Evolutionary conservation across 2,113 vertebrate species (phyloP), one percentile per base, ranked within the genome.

Genomic region (Turdus rufiventris): DNA sequence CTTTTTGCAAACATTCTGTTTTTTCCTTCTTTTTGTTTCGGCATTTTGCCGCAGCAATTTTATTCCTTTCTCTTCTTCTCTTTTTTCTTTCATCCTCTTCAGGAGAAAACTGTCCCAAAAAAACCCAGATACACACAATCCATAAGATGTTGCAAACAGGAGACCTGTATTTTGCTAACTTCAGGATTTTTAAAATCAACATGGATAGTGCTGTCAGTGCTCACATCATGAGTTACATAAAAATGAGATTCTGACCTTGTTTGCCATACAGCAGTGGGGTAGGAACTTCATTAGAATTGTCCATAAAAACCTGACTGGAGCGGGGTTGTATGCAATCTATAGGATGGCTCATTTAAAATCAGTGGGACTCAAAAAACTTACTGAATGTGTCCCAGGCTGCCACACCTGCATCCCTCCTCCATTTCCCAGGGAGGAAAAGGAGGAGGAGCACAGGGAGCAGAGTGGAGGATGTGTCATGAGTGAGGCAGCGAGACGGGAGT

Each of bases 1-100:
- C 99, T 97, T 99, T 99, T 97, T 99, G 99, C 88, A 99, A 96
- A 73, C 96, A 97, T 77, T 99, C 99, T 0, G 99, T 99, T 97
- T 98, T 99, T 92, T 99, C 99, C 97, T 99, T 99, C 96, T 99
- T 99, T 97, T 99, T 99, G 96, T 99, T 99, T 84, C 99, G 97
- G 84, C 99, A 99, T 94, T 99, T 99, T 26, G 99, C 99, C 0
- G 99, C 99, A 34, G 99, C 99, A 5, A 99, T 98, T 95, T 99
- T 99, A 94, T 99, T 99, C 95, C 99, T 98, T 96, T 99, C 99
- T 36, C 99, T 96, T 93, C 99, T 96, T 88, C 99, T 97, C 83
- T 98, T 99, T 97, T 98, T 99, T 89, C 99, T 98, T 53, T 99
- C 99, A 19, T 97, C 94, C 91, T 99, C 99, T 80, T 98, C 98